phyloP scores from a whole-genome alignment of 2,797 vertebrate species.

The Melanotaenia trifasciata region DNA sequence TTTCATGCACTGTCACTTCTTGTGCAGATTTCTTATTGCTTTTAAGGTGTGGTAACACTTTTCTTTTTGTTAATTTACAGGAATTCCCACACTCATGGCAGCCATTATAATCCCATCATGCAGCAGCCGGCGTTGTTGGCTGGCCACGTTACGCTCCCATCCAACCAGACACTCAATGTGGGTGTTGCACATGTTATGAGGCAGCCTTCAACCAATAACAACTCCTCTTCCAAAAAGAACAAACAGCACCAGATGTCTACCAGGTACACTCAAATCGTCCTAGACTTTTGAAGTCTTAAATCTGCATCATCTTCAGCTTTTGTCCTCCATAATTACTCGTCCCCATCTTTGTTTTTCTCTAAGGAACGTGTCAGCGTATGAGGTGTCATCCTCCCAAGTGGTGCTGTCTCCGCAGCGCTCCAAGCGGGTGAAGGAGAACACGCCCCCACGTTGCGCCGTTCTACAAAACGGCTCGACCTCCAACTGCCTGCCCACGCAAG shows the following conservation, averaged over 20 bases:
- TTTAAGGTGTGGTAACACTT: not conserved
- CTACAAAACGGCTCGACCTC: conserved; percentile 85
- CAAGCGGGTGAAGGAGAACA: conserved; percentile 98
- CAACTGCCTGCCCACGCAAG: conserved; percentile 83
- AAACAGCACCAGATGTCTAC: conserved; percentile 93
- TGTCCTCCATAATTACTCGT: not conserved
- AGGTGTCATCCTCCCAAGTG: conserved; percentile 94
- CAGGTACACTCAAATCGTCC: conserved; percentile 80
- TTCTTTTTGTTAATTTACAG: conserved; percentile 74
- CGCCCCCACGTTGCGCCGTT: conserved; percentile 93
- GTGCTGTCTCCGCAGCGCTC: conserved; percentile 94
- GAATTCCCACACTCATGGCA: conserved; percentile 93
- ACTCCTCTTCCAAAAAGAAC: conserved; percentile 90
- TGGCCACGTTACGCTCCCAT: conserved; percentile 93
- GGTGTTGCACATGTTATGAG: conserved; percentile 98
- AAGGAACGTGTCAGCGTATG: conserved; percentile 92
- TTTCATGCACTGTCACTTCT: not conserved
- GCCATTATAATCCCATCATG: conserved; percentile 99
- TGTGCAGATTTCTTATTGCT: conserved; percentile 3
- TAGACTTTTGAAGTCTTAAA: not conserved
- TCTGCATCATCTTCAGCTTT: not conserved
- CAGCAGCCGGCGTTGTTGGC: conserved; percentile 95
- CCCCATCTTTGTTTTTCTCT: conserved; percentile 10
- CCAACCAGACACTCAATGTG: conserved; percentile 95
- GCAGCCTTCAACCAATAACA: conserved; percentile 90